phyloP scores from a whole-genome alignment of 2,888 invertebrate genomes.

The Sphaeridia pumilis region DNA sequence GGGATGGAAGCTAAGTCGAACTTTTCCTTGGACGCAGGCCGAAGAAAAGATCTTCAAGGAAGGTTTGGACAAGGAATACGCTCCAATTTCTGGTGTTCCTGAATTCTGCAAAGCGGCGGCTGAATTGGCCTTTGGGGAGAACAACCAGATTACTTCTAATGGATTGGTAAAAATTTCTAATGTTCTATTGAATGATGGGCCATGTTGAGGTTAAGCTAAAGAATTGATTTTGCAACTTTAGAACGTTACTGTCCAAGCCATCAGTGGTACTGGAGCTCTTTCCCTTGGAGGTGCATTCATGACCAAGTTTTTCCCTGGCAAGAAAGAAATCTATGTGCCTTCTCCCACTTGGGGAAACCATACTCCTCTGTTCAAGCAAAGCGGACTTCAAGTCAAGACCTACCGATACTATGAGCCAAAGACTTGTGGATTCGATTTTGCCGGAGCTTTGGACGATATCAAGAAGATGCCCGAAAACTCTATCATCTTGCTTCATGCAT shows the following conservation, averaged over 20 bases:
- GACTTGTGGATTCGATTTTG: slow-evolving; percentile 85
- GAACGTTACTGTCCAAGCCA: slow-evolving; percentile 62
- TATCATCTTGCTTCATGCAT: slow-evolving; percentile 84
- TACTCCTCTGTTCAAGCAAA: slow-evolving; percentile 79
- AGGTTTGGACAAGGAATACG: slow-evolving; percentile 84
- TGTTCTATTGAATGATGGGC: neutral
- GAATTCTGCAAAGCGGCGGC: slow-evolving; percentile 76
- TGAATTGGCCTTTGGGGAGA: slow-evolving; percentile 74
- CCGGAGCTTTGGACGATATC: slow-evolving; percentile 80
- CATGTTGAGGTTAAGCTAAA: neutral
- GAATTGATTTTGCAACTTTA: slow-evolving; percentile 39
- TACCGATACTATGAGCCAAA: slow-evolving; percentile 91
- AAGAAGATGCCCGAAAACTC: slow-evolving; percentile 87
- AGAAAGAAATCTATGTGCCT: slow-evolving; percentile 77
- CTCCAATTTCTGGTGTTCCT: slow-evolving; percentile 74
- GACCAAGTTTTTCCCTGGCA: slow-evolving; percentile 62
- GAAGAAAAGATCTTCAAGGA: slow-evolving; percentile 59
- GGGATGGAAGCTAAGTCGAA: neutral
- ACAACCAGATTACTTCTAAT: slow-evolving; percentile 54
- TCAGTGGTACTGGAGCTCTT: slow-evolving; percentile 96
- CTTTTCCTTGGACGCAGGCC: slow-evolving; percentile 49
- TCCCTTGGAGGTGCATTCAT: slow-evolving; percentile 82
- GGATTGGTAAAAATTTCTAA: slow-evolving; percentile 48
- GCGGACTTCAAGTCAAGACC: slow-evolving; percentile 69
- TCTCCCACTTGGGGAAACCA: slow-evolving; percentile 98